Evolutionary conservation across 2,888 invertebrate genomes (phyloP).

Genomic region (Galerucella calmariensis): DNA sequence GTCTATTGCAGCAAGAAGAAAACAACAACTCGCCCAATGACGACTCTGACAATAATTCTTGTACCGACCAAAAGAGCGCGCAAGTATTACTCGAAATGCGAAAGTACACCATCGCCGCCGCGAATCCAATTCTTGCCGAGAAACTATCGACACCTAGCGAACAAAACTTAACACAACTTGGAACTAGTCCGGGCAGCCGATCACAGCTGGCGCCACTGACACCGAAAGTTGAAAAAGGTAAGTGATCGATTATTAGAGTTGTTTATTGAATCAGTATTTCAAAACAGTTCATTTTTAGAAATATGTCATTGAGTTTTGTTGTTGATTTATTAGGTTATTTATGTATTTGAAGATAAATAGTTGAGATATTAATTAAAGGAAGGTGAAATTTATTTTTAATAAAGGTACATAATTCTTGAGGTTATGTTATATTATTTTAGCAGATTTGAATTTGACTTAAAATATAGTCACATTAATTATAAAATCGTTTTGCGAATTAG

Average conservation of each 20-base stretch:
- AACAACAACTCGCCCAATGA: constrained; percentile 64
- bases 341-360: constrained; percentile 1
- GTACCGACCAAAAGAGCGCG: constrained; percentile 56
- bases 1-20: constrained; percentile 65
- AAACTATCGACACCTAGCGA: constrained; percentile 72
- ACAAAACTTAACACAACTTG: constrained; percentile 50
- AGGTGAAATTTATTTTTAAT: constrained; percentile 1
- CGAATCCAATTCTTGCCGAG: constrained; percentile 88
- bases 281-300: not conserved
- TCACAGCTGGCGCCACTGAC: constrained; percentile 62
- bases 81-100: constrained; percentile 61
- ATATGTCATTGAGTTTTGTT: not conserved
- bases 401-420: not conserved
- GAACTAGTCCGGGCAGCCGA: constrained; percentile 36
- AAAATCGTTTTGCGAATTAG: not conserved
- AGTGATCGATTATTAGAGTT: constrained; percentile 36
- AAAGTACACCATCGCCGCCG: constrained; percentile 81
- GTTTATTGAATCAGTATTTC: not conserved
- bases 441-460: not conserved
- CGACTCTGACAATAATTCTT: constrained; percentile 52
- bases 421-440: not conserved
- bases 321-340: constrained; percentile 3
- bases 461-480: constrained; percentile 9
- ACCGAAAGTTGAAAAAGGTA: constrained; percentile 65
- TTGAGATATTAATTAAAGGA: not conserved